A percentile compares a stretch with the other conserved stretches of the same genome.
phyloP scores from a whole-genome alignment of 2,113 vertebrate genomes.

The Prochilodus magdalenae region DNA sequence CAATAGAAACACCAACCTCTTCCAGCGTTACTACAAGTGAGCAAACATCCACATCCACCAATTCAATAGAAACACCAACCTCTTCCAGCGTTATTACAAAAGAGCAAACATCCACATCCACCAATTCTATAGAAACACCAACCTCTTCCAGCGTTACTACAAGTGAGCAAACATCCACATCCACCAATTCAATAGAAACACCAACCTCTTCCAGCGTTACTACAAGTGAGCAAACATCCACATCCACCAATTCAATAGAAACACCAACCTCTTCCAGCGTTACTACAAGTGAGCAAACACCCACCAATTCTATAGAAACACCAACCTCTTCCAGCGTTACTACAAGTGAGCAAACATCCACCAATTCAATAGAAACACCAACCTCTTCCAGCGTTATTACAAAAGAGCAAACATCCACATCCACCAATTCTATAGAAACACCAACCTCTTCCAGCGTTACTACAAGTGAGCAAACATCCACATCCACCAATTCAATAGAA shows the following conservation, averaged over 20 bases:
- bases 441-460: no score
- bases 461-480: not conserved
- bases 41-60: not conserved
- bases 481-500: not conserved
- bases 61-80: not conserved
- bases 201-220: no score
- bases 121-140: not conserved
- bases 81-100: no score
- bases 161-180: not conserved
- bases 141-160: no score
- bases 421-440: not conserved
- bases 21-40: not conserved
- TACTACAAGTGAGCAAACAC: not conserved
- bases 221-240: not conserved
- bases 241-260: not conserved
- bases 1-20: no score
- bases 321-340: no score
- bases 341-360: not conserved
- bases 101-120: not conserved
- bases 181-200: not conserved
- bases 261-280: no score
- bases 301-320: not conserved
- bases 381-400: no score
- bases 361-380: not conserved
- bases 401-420: not conserved